These are phyloP conservation scores for Dryocosmus kuriphilus DNA, from an alignment of 2,888 invertebrate genomes.

Conservation along the genomic window DNA sequence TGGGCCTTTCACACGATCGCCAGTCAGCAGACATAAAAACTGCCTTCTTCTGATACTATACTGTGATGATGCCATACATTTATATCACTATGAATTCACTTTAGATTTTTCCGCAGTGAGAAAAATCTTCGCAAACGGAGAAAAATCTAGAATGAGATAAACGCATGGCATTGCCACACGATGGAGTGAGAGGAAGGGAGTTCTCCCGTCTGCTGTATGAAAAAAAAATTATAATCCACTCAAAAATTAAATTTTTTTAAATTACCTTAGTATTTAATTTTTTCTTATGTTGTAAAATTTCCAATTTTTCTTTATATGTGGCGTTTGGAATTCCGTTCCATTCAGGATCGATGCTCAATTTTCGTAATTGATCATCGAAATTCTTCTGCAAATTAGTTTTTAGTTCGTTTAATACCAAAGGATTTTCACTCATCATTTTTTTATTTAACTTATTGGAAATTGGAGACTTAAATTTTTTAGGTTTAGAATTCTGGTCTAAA, in stretches of 20 bases:
- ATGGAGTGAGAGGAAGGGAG: too few species aligned
- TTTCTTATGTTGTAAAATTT: slow-evolving; percentile 81
- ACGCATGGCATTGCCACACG: too few species aligned
- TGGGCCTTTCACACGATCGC: too few species aligned
- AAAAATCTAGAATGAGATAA: too few species aligned
- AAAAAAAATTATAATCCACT: slow-evolving; percentile 1
- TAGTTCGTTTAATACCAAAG: slow-evolving; percentile 54
- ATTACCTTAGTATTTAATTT: slow-evolving; percentile 81
- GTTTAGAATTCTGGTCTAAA: background rate
- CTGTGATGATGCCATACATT: too few species aligned
- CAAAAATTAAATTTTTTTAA: background rate
- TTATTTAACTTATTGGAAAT: background rate
- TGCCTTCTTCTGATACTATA: too few species aligned
- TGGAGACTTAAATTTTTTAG: background rate
- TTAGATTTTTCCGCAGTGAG: too few species aligned
- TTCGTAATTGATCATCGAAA: slow-evolving; percentile 80
- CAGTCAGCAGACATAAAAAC: too few species aligned
- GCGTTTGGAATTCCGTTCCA: slow-evolving; percentile 81
- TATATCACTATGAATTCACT: too few species aligned
- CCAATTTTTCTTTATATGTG: slow-evolving; percentile 81
- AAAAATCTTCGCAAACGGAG: too few species aligned
- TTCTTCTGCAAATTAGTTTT: slow-evolving; percentile 68
- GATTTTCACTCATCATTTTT: slow-evolving; percentile 37
- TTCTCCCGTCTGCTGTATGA: too few species aligned
- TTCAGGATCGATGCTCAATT: slow-evolving; percentile 83